A percentile compares a stretch with the other conserved stretches of the same genome.
Evolutionary conservation across 92 coral and sea anemone genomes (phyloP).

Genomic region (Porites evermanni): DNA sequence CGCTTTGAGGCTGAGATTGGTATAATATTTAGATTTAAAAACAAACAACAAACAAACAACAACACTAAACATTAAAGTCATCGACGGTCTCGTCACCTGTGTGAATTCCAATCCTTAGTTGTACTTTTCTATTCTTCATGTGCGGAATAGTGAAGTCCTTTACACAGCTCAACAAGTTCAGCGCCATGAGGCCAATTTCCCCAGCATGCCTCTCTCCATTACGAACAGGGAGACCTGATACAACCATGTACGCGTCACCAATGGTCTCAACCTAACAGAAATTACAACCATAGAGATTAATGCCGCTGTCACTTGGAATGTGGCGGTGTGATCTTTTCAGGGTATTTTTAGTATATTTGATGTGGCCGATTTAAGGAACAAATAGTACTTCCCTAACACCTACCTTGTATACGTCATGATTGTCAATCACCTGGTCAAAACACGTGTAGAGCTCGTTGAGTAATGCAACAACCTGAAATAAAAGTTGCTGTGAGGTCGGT

Average conservation of each 20-base stretch:
- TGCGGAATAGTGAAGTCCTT: slow-evolving; percentile 77
- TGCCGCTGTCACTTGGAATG: too few species aligned
- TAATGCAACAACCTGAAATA: slow-evolving; percentile 76
- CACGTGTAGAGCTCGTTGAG: slow-evolving; percentile 83
- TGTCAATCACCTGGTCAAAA: slow-evolving; percentile 79
- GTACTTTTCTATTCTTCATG: slow-evolving; percentile 66
- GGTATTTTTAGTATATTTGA: neutral
- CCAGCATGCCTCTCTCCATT: slow-evolving; percentile 87
- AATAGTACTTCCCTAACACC: neutral
- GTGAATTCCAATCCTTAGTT: slow-evolving; percentile 80
- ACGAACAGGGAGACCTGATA: slow-evolving; percentile 88
- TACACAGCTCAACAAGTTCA: slow-evolving; percentile 74
- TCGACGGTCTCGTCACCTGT: slow-evolving; percentile 54
- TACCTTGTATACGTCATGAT: slow-evolving; percentile 88
- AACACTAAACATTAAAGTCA: too few species aligned
- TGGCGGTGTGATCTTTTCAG: too few species aligned
- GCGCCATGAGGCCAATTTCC: slow-evolving; percentile 81
- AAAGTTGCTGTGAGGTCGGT: neutral
- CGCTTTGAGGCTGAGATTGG: too few species aligned
- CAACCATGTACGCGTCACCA: slow-evolving; percentile 93
- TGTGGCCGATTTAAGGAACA: too few species aligned
- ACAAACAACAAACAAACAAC: too few species aligned
- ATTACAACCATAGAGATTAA: too few species aligned
- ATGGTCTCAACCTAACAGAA: slow-evolving; percentile 77
- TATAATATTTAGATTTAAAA: neutral